Conservation (phyloP, 2,797 vertebrate species). For the Sciaenops ocellatus region DNA sequence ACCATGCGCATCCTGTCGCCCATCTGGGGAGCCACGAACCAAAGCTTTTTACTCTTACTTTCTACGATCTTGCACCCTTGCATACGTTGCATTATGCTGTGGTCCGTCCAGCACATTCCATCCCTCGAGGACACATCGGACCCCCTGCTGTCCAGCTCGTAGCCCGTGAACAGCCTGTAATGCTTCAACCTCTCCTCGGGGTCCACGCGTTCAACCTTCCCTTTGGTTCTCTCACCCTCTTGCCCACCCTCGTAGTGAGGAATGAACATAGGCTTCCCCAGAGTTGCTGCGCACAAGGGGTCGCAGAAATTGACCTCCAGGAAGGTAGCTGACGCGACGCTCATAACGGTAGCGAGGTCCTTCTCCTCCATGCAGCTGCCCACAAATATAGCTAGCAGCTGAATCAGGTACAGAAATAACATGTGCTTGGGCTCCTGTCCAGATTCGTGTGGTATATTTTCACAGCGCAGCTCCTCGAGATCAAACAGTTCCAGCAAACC, state of each 20-base stretch:
- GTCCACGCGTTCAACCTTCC: no score
- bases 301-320: slow-evolving; percentile 8
- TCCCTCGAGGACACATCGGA: not conserved
- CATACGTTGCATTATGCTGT: not conserved
- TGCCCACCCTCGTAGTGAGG: not conserved
- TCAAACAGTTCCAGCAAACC: not conserved
- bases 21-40: slow-evolving; percentile 24
- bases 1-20: slow-evolving; percentile 4
- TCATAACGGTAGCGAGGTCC: slow-evolving; percentile 1
- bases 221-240: no score
- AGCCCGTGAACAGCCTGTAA: slow-evolving; percentile 1
- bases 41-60: not conserved
- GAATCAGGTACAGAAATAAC: slow-evolving; percentile 6
- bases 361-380: not conserved
- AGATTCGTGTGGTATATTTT: fast-evolving
- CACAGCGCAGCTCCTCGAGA: not conserved
- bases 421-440: not conserved
- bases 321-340: not conserved
- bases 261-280: slow-evolving; percentile 29
- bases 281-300: not conserved
- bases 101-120: not conserved
- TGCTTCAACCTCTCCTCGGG: not conserved
- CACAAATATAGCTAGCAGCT: slow-evolving; percentile 11
- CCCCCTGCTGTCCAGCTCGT: not conserved
- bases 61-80: not conserved